phyloP scores from a whole-genome alignment of 2,113 vertebrate genomes.

The Chinchilla lanigera region DNA sequence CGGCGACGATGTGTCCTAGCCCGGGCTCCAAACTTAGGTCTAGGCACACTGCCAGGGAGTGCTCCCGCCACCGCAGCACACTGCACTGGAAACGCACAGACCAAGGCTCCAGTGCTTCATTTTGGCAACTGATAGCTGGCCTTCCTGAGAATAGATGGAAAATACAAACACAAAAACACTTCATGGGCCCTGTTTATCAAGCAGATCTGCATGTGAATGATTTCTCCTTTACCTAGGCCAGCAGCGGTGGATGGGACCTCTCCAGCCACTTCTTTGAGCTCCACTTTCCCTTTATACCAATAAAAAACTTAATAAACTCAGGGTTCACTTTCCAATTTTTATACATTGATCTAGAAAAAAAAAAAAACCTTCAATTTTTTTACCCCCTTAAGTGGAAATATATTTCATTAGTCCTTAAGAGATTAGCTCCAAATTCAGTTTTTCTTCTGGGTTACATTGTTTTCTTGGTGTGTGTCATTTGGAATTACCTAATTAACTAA shows the following conservation, averaged over 20 bases:
- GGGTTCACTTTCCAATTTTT: not conserved
- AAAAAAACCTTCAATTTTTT: not conserved
- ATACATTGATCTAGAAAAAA: not conserved
- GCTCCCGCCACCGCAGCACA: not conserved
- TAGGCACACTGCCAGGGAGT: conserved; percentile 5
- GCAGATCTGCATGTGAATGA: not conserved
- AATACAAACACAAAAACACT: not conserved
- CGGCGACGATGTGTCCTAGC: not conserved
- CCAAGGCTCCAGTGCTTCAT: not conserved
- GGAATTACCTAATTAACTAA: not conserved
- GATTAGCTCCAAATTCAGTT: not conserved
- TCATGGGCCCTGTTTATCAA: not conserved
- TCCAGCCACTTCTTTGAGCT: not conserved
- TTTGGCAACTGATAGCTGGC: not conserved
- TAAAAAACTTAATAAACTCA: not conserved
- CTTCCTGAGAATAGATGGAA: not conserved
- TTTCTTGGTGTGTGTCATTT: not conserved
- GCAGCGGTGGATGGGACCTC: not conserved
- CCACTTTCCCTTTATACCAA: not conserved
- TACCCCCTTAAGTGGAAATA: not conserved
- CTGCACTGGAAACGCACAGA: not conserved
- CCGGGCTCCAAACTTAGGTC: not conserved
- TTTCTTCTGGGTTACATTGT: not conserved
- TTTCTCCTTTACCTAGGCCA: fast-evolving
- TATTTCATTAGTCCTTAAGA: not conserved